Evolutionary conservation across 2,113 vertebrate species (phyloP), one percentile per base, ranked within the genome.

Genomic region (Podarcis raffonei): DNA sequence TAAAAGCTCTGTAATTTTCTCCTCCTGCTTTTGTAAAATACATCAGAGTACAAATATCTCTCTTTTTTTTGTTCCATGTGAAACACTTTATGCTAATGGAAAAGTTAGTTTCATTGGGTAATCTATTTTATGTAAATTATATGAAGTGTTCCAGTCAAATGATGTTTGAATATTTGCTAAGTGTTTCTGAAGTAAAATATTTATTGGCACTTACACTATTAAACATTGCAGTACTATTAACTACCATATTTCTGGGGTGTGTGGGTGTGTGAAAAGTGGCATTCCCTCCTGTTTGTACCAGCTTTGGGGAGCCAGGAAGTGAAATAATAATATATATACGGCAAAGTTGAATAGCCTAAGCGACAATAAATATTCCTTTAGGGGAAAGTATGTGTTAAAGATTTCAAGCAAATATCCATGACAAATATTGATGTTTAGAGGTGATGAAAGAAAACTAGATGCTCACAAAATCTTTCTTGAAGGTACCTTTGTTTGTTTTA

Each of bases 111-210:
- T 87, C 81, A 86, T 35, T 78, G 66, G 84, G 84, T 90, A 68
- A 93, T 90, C 92, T 91, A 65, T 79, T 76, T 22, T 74, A 22
- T 83, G 88, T 83, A 91, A 92, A 90, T 89, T 57, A 81, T 11
- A 75, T 77, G 4, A 53, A 90, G 18, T 74, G 81, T 91, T 85
- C 83, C 65, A 69, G 87, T 91, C 90, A 91, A 78, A 89, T 65
- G 77, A 13, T 75, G 53, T 88, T 87, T 94, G 79, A 90, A 86
- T 92, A 84, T 92, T 91, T 92, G 16, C 81, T 37, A 92, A 88
- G 30, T 89, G 84, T 75, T 95, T 93, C 83, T 88, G 27, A 71
- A 35, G 48, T 93, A 84, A 92, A 88, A 89, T 89, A 90, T 88
- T 94, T 87, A 84, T 92, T 85, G 90, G 32, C 42, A 37, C 69